A percentile compares a stretch with the other conserved stretches of the same genome.
These are phyloP conservation scores for Electrophaes corylata DNA, from an alignment of 2,888 invertebrate genomes.

Conservation along the genomic window DNA sequence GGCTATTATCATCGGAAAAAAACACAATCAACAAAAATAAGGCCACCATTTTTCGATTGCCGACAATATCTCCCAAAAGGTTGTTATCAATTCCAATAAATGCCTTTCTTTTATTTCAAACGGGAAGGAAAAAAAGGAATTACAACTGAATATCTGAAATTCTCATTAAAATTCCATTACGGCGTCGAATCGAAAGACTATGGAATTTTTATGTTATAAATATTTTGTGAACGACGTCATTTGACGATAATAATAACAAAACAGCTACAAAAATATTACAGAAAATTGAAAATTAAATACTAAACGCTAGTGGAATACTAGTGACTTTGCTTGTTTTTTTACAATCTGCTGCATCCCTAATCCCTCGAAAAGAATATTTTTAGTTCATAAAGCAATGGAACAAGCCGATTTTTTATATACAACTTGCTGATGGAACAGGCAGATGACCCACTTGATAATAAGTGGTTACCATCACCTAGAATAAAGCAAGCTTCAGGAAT, in stretches of 20 bases:
- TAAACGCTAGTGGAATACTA: not conserved
- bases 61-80: conserved; percentile 57
- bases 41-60: conserved; percentile 54
- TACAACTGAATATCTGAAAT: conserved; percentile 64
- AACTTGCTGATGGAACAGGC: too few species aligned
- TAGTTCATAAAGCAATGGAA: too few species aligned
- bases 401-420: too few species aligned
- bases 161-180: conserved; percentile 79
- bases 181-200: conserved; percentile 56
- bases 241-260: conserved; percentile 16
- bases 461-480: too few species aligned
- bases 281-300: not conserved
- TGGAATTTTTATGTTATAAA: conserved; percentile 57
- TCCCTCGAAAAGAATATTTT: too few species aligned
- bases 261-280: conserved; percentile 1
- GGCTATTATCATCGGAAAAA: conserved; percentile 44
- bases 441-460: too few species aligned
- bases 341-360: too few species aligned
- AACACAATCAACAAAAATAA: conserved; percentile 56
- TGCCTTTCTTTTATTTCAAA: conserved; percentile 63
- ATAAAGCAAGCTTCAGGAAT: too few species aligned
- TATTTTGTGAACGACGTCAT: conserved; percentile 52
- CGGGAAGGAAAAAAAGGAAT: conserved; percentile 52
- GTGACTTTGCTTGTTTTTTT: not conserved
- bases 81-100: conserved; percentile 68